Evolutionary conservation across 2,888 invertebrate genomes (phyloP), one percentile per base, ranked within the genome.

Genomic region (Ecliptopera silaceata): DNA sequence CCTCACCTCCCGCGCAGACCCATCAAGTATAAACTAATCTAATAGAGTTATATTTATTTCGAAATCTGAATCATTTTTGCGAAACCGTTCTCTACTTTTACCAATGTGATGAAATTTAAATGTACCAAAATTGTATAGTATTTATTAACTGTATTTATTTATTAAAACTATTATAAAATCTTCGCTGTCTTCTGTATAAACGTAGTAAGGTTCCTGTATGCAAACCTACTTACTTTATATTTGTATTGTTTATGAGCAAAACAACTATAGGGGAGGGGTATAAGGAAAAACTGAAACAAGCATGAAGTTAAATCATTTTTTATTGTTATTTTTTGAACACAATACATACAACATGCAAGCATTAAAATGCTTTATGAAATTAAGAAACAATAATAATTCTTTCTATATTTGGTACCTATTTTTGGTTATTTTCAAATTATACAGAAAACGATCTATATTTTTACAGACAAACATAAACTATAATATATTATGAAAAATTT

Each of bases 311-410:
- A 86, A 87, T 88, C 84, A 86, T 88, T 58, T 90, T 88, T 89
- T 86, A 85, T 88, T 73, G 79, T 87, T 85, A 83, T 89, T 88
- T 88, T 90, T 86, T 91, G 91, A 92, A 92, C 91, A 91, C 92
- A 91, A 91, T 90, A 91, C 90, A 91, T 91, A 91, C 90, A 89
- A 91, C 91, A 90, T 91, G 91, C 88, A 91, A 91, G 91, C 92
- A 91, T 90, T 68, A 84, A 83, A 82, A 91, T 90, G 90, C 90
- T 91, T 89, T 85, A 82, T 78, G 87, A 88, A 90, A 88, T 87
- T 77, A 90, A 81, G 82, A 90, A 91, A 90, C 85, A 88, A 86
- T 86, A 79, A 86, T 89, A 88, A 84, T 79, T 81, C 82, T 69
- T 80, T 87, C 86, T 91, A 88, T 88, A 91, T 91, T 91, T 91